phyloP scores from a whole-genome alignment of 1,140 invertebrate genomes.

The Mycetomoellerius zeteki region DNA sequence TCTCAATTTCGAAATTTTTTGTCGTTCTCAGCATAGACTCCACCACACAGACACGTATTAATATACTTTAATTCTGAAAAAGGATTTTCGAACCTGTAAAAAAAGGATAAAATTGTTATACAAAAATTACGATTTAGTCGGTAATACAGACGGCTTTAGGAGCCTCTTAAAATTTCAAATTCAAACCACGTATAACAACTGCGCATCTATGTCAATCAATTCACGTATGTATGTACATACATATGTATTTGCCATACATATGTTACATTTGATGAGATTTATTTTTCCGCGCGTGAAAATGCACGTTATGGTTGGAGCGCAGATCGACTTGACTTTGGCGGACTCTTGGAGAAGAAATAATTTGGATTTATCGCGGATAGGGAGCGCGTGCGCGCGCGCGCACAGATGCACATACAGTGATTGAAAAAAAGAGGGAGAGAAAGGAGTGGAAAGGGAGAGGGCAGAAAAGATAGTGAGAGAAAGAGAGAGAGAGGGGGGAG shows the following conservation, averaged over 20 bases:
- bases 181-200: background rate
- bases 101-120: no score
- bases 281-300: background rate
- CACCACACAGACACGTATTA: no score
- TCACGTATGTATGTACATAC: background rate
- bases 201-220: background rate
- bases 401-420: background rate
- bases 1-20: no score
- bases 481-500: no score
- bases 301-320: background rate
- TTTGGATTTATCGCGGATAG: conserved; percentile 82
- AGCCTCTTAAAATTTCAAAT: background rate
- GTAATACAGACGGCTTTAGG: no score
- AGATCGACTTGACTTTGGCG: conserved; percentile 6
- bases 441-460: no score
- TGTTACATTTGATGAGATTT: conserved; percentile 16
- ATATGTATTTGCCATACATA: background rate
- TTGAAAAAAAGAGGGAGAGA: background rate
- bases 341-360: conserved; percentile 78
- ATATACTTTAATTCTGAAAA: no score
- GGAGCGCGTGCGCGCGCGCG: background rate
- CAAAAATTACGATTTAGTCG: no score
- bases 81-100: no score
- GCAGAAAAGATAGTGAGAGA: background rate
- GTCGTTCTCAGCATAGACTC: no score